Evolutionary conservation across 2,797 vertebrate species (phyloP).

Genomic region (Diplodus puntazzo): DNA sequence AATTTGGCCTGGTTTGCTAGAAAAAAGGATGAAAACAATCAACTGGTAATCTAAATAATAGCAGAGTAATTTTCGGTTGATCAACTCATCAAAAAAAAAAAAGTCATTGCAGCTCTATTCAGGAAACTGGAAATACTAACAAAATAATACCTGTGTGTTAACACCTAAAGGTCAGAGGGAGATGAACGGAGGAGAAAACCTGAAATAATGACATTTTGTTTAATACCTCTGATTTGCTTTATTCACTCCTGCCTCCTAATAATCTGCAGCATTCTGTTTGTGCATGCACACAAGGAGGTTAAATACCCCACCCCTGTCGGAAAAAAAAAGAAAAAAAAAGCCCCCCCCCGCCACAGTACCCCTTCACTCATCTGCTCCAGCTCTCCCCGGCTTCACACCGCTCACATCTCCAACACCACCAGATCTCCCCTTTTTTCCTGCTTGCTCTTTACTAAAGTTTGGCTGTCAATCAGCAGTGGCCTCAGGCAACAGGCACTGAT

Average conservation of each 20-base stretch:
- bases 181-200: not conserved
- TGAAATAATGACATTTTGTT: conserved; percentile 1
- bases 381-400: conserved; percentile 74
- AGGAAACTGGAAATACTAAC: not conserved
- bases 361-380: conserved; percentile 79
- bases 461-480: conserved; percentile 97
- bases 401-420: conserved; percentile 81
- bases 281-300: conserved; percentile 76
- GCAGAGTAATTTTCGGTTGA: not conserved
- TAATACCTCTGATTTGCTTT: conserved; percentile 23
- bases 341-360: conserved; percentile 39
- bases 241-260: conserved; percentile 33
- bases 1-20: not conserved
- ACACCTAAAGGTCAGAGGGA: not conserved
- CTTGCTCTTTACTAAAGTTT: conserved; percentile 88
- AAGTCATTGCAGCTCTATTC: not conserved
- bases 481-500: conserved; percentile 96
- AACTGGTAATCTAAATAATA: not conserved
- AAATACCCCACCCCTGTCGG: conserved; percentile 58
- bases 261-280: conserved; percentile 76
- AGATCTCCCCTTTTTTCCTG: conserved; percentile 79
- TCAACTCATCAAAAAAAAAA: not conserved
- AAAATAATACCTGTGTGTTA: not conserved
- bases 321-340: not conserved
- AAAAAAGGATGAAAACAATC: conserved; percentile 10